phyloP scores from a whole-genome alignment of 2,113 vertebrate species.

The Ameiurus melas region DNA sequence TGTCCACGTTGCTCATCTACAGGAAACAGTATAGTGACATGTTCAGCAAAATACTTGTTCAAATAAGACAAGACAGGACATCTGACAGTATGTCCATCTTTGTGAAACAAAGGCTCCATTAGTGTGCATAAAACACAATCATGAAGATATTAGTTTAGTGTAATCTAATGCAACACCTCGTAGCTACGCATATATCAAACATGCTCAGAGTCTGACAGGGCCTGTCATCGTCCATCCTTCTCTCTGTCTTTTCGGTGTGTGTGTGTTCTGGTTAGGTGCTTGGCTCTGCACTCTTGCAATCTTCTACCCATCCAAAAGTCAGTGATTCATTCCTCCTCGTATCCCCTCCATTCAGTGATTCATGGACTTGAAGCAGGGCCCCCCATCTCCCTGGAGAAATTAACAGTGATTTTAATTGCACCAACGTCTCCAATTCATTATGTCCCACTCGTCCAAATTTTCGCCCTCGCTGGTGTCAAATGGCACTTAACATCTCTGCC shows the following conservation, averaged over 20 bases:
- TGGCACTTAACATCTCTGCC: slow-evolving; percentile 82
- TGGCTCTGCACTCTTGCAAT: slow-evolving; percentile 4
- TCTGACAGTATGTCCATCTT: slow-evolving; percentile 20
- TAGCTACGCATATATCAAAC: slow-evolving; percentile 31
- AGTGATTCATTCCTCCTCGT: slow-evolving; percentile 51
- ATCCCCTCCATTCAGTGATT: slow-evolving; percentile 66
- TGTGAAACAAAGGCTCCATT: slow-evolving; percentile 42
- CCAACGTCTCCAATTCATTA: slow-evolving; percentile 79
- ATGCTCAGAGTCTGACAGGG: slow-evolving; percentile 18
- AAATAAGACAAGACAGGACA: not conserved
- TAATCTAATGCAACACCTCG: slow-evolving; percentile 19
- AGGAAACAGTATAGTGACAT: not conserved
- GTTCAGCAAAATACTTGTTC: not conserved
- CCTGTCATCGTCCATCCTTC: slow-evolving; percentile 37
- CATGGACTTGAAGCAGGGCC: slow-evolving; percentile 60
- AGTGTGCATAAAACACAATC: slow-evolving; percentile 31
- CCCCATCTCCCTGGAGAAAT: slow-evolving; percentile 78
- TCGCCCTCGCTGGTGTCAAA: slow-evolving; percentile 78
- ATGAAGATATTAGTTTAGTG: slow-evolving; percentile 37
- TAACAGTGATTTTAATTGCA: slow-evolving; percentile 81
- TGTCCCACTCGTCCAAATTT: slow-evolving; percentile 69
- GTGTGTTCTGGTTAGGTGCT: slow-evolving; percentile 8
- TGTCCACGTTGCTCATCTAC: not conserved
- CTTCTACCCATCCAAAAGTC: slow-evolving; percentile 30
- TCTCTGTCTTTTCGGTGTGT: slow-evolving; percentile 19